These are phyloP conservation scores for Bhutanitis thaidina DNA, from an alignment of 2,888 invertebrate genomes.

Conservation along the genomic window DNA sequence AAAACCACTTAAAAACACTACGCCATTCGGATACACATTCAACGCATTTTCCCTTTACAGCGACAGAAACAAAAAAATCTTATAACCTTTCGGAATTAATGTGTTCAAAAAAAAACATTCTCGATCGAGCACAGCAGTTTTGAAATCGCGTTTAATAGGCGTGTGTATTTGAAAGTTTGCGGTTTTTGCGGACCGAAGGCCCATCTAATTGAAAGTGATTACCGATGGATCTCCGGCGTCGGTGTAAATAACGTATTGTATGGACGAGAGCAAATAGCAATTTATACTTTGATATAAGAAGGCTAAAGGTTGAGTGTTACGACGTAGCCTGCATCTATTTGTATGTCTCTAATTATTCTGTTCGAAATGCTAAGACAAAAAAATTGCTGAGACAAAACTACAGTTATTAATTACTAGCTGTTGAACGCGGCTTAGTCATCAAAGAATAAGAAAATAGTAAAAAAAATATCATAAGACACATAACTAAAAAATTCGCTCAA, in stretches of 20 bases:
- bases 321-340: no score
- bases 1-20: no score
- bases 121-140: not conserved
- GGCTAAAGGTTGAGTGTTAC: no score
- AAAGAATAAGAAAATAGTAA: no score
- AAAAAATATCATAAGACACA: no score
- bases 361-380: no score
- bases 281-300: not conserved
- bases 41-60: not conserved
- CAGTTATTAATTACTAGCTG: no score
- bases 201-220: slow-evolving; percentile 5
- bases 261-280: not conserved
- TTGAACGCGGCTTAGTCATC: no score
- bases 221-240: not conserved
- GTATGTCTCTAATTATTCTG: no score
- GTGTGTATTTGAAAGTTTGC: slow-evolving; percentile 12
- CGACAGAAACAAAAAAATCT: not conserved
- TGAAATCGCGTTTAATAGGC: slow-evolving; percentile 10
- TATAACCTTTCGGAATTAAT: not conserved
- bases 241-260: not conserved
- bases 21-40: not conserved
- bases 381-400: no score
- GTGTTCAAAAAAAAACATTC: not conserved
- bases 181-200: slow-evolving; percentile 13
- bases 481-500: no score